These are phyloP conservation scores for Rhyacophila evoluta DNA, from an alignment of 2,888 invertebrate genomes.

Conservation along the genomic window DNA sequence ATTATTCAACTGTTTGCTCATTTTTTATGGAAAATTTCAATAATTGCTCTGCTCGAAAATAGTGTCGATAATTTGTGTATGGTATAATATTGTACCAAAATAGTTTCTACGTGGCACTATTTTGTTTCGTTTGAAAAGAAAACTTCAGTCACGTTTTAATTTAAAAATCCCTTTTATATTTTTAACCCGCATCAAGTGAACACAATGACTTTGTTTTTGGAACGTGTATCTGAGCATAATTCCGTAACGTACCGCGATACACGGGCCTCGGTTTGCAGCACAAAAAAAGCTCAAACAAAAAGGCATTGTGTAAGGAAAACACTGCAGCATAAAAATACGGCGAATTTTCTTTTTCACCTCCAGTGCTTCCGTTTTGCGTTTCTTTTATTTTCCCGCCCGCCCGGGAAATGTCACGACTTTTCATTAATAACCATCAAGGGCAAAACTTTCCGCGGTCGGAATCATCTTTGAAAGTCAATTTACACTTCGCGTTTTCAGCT, in stretches of 20 bases:
- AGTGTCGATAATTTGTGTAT: too few species aligned
- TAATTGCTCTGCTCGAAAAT: too few species aligned
- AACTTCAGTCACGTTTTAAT: background rate
- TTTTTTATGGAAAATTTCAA: too few species aligned
- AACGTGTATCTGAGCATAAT: background rate
- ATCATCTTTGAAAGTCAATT: slow-evolving; percentile 12
- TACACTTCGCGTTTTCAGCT: background rate
- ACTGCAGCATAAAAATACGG: slow-evolving; percentile 18
- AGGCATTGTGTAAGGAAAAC: slow-evolving; percentile 7
- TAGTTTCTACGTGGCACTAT: too few species aligned
- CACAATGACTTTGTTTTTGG: background rate
- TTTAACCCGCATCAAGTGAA: background rate
- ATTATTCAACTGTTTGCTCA: too few species aligned
- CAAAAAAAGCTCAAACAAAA: background rate
- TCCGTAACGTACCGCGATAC: background rate
- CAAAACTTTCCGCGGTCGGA: background rate
- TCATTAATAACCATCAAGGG: slow-evolving; percentile 24
- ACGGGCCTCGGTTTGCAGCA: background rate
- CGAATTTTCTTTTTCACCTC: slow-evolving; percentile 22
- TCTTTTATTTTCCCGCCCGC: slow-evolving; percentile 8
- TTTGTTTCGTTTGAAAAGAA: too few species aligned
- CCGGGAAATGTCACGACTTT: slow-evolving; percentile 19
- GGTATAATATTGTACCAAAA: too few species aligned
- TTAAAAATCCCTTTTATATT: background rate
- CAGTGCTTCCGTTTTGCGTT: slow-evolving; percentile 22